Conservation (phyloP, 1,140 invertebrate genomes). For the Mya arenaria region DNA sequence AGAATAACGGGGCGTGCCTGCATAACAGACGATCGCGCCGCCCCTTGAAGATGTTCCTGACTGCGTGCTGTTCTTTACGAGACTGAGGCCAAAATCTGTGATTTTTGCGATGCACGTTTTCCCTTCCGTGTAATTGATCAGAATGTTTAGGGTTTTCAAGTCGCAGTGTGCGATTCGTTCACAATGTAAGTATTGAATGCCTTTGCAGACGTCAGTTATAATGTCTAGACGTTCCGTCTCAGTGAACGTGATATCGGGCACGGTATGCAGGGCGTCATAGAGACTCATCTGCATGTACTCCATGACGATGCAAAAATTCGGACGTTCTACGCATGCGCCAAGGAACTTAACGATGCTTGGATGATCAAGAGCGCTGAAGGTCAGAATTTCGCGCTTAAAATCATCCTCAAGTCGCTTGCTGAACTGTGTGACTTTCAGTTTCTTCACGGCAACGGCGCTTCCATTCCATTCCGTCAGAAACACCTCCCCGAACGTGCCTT, state of each 20-base stretch:
- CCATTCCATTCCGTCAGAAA: slow-evolving; percentile 55
- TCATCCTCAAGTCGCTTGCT: slow-evolving; percentile 44
- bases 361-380: slow-evolving; percentile 56
- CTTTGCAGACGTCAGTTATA: not conserved
- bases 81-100: slow-evolving; percentile 65
- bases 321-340: slow-evolving; percentile 55
- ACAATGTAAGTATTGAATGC: not conserved
- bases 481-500: slow-evolving; percentile 58
- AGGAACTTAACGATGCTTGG: slow-evolving; percentile 62
- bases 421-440: slow-evolving; percentile 46
- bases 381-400: slow-evolving; percentile 54
- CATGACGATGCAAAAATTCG: slow-evolving; percentile 65
- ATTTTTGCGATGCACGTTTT: slow-evolving; percentile 43
- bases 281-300: slow-evolving; percentile 65
- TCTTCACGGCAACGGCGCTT: slow-evolving; percentile 62
- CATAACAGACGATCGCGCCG: slow-evolving; percentile 20
- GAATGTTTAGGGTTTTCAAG: not conserved
- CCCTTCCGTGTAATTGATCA: not conserved
- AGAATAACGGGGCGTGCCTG: slow-evolving; percentile 61
- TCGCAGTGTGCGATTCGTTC: not conserved
- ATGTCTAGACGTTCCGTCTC: not conserved
- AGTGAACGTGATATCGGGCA: not conserved
- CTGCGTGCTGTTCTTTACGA: slow-evolving; percentile 51
- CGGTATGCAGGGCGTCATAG: not conserved
- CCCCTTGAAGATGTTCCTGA: not conserved